Percentiles rank a stretch among this genome's conserved stretches.
Conservation (phyloP, 2,113 vertebrate species). For the Salvelinus fontinalis region DNA sequence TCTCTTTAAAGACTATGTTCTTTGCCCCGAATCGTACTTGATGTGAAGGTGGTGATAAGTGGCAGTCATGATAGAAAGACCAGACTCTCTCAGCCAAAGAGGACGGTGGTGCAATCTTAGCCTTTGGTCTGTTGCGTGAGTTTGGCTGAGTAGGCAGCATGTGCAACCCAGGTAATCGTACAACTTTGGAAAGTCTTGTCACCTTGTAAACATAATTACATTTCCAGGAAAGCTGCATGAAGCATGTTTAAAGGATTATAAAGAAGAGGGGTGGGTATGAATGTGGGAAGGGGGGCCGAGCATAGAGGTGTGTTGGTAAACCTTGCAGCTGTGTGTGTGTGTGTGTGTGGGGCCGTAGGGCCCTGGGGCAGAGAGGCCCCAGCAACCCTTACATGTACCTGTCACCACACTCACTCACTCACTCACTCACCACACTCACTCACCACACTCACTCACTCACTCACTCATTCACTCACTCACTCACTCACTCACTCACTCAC, state of each 20-base stretch:
- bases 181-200: conserved; percentile 46
- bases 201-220: conserved; percentile 52
- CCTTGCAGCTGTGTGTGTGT: conserved; percentile 30
- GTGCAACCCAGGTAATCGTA: conserved; percentile 34
- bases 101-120: not conserved
- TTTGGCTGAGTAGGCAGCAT: conserved; percentile 6
- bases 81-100: not conserved
- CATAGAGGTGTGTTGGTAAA: conserved; percentile 26
- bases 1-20: too few species aligned
- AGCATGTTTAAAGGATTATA: conserved; percentile 49
- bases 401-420: too few species aligned
- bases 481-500: too few species aligned
- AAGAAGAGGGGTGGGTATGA: conserved; percentile 30
- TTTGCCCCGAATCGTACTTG: too few species aligned
- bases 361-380: not conserved
- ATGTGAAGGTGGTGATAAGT: too few species aligned
- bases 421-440: not conserved
- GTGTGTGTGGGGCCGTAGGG: not conserved
- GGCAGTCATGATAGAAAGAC: too few species aligned
- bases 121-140: not conserved
- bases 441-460: too few species aligned
- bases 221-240: conserved; percentile 46
- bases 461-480: too few species aligned
- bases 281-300: conserved; percentile 14
- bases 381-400: too few species aligned